Conservation (phyloP, 2,797 vertebrate genomes). For the Rhabdophis nuchalis region DNA sequence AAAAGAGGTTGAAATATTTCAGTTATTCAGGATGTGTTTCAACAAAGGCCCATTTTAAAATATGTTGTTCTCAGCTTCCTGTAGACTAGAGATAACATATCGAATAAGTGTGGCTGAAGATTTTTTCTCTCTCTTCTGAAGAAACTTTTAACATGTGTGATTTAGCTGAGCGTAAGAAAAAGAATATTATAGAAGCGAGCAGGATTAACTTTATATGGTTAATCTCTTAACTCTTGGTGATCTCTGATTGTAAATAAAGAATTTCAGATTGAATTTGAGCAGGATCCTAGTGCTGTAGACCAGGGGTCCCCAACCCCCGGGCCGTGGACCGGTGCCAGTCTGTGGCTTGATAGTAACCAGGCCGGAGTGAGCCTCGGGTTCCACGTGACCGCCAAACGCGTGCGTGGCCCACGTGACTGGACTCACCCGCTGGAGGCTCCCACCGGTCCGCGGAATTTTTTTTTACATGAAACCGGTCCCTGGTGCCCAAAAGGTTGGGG, state of each 20-base stretch:
- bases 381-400: too few relatives aligned
- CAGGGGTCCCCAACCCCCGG: too few relatives aligned
- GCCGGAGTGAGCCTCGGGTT: too few relatives aligned
- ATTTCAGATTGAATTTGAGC: neutral
- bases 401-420: too few relatives aligned
- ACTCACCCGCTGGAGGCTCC: too few relatives aligned
- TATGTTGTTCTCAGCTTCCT: neutral
- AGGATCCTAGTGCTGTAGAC: neutral
- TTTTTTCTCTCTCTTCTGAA: neutral
- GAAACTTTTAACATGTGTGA: neutral
- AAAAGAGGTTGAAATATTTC: neutral
- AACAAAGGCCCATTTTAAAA: neutral
- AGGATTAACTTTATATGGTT: neutral
- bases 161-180: neutral
- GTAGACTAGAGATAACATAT: neutral
- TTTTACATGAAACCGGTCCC: too few relatives aligned
- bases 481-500: too few relatives aligned
- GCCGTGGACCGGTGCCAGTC: too few relatives aligned
- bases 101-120: neutral
- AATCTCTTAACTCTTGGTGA: neutral
- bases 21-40: neutral
- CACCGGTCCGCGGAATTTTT: too few relatives aligned
- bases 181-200: neutral
- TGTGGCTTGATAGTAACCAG: too few relatives aligned
- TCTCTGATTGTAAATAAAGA: neutral